A percentile compares a stretch with the other conserved stretches of the same genome.
Conservation (phyloP, 1,140 invertebrate genomes). For the Nasonia giraulti region DNA sequence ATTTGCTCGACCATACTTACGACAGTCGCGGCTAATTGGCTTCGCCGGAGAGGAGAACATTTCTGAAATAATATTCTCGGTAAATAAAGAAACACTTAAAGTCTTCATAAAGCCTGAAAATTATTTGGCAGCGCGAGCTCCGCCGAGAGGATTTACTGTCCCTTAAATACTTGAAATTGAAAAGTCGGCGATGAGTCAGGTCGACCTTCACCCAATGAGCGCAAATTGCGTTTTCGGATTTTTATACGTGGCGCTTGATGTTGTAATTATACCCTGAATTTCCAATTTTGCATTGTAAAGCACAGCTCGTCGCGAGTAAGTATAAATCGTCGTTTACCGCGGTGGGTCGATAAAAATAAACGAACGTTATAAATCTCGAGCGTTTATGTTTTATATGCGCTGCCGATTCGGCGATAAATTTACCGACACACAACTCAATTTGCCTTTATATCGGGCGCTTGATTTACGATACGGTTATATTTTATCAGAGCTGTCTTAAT, state of each 20-base stretch:
- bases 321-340: background rate
- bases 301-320: background rate
- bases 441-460: background rate
- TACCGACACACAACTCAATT: background rate
- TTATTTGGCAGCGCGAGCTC: conserved; percentile 1
- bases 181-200: background rate
- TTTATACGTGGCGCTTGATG: background rate
- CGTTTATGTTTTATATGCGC: no score
- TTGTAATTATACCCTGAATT: no score
- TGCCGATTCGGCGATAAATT: no score
- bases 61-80: background rate
- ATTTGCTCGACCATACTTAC: background rate
- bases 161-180: conserved; percentile 18
- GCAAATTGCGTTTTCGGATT: background rate
- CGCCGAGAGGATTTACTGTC: background rate
- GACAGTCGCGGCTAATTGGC: background rate
- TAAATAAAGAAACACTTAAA: background rate
- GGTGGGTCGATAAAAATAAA: background rate
- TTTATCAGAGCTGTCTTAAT: no score
- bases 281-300: background rate
- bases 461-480: background rate
- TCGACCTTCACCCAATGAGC: background rate
- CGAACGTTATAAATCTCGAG: background rate
- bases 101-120: background rate
- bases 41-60: background rate